Conservation (phyloP, 2,113 vertebrate species). For the Girardinichthys multiradiatus region DNA sequence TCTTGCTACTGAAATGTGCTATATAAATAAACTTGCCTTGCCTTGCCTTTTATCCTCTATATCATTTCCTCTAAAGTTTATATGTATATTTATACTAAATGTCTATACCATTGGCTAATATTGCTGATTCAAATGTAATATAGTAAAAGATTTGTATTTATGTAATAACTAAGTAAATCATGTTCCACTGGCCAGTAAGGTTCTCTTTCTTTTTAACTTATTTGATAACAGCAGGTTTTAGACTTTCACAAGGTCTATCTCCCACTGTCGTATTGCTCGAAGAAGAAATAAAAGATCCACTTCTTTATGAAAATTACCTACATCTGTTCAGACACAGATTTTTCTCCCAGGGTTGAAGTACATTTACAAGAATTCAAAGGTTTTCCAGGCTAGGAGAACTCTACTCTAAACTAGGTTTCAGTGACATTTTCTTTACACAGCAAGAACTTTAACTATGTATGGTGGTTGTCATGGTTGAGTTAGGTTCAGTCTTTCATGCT, state of each 20-base stretch:
- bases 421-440: not conserved
- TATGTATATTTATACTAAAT: no score
- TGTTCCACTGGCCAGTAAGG: not conserved
- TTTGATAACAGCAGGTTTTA: conserved; percentile 4
- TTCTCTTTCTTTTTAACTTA: not conserved
- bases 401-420: not conserved
- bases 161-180: not conserved
- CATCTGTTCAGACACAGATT: not conserved
- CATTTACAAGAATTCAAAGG: not conserved
- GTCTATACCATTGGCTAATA: no score
- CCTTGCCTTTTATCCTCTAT: no score
- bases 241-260: not conserved
- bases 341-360: not conserved
- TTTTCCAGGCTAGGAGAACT: not conserved
- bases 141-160: not conserved
- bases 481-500: not conserved
- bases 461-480: not conserved
- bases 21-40: no score
- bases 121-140: no score
- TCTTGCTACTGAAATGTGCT: no score
- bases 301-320: conserved; percentile 4
- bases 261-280: not conserved
- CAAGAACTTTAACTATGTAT: not conserved
- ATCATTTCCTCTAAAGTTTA: no score
- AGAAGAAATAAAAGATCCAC: not conserved